Evolutionary conservation across 1,140 invertebrate genomes (phyloP).

Genomic region (Zaprionus capensis): DNA sequence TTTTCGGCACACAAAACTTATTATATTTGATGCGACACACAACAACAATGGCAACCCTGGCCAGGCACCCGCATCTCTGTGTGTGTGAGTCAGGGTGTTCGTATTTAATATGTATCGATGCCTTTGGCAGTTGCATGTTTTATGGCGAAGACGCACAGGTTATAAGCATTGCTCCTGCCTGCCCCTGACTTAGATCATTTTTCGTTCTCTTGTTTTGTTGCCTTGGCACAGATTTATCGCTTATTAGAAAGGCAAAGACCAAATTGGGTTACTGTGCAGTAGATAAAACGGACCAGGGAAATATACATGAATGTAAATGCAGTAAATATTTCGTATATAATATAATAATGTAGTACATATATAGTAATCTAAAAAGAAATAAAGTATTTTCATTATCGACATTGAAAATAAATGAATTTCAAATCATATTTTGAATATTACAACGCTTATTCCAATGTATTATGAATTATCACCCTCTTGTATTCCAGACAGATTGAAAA

Average conservation of each 20-base stretch:
- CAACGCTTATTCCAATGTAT: neutral
- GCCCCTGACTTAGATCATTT: constrained; percentile 35
- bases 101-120: constrained; percentile 72
- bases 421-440: neutral
- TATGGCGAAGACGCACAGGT: constrained; percentile 12
- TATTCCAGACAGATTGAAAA: neutral
- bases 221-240: constrained; percentile 64
- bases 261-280: constrained; percentile 39
- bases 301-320: neutral
- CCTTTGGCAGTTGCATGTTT: constrained; percentile 59
- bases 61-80: constrained; percentile 27
- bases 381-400: neutral
- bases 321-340: neutral
- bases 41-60: constrained; percentile 64
- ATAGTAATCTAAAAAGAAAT: no score
- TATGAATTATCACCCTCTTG: neutral
- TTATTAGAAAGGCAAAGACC: constrained; percentile 56
- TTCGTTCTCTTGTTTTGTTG: constrained; percentile 13
- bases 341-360: neutral
- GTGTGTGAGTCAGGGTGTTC: constrained; percentile 40
- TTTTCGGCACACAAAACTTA: constrained; percentile 59
- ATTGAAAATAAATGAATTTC: neutral
- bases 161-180: constrained; percentile 28
- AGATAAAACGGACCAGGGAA: constrained; percentile 35
- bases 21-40: constrained; percentile 47